phyloP scores from a whole-genome alignment of 2,113 vertebrate genomes.

The Gallinago undulata region DNA sequence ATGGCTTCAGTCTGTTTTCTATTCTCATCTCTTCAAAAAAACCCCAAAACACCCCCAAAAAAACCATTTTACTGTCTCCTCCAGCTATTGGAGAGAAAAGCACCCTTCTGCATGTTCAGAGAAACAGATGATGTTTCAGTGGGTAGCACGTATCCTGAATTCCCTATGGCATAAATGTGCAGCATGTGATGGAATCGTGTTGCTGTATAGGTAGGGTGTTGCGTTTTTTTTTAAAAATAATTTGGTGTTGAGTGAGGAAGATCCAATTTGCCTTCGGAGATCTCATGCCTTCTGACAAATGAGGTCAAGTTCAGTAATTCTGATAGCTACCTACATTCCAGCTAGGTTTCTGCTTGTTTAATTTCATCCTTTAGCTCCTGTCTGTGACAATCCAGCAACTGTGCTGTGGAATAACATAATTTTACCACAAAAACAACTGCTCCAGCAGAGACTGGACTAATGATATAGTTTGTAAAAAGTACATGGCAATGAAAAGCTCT shows the following conservation, averaged over 20 bases:
- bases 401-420: background rate
- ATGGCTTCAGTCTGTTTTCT: background rate
- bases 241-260: background rate
- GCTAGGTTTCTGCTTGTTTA: background rate
- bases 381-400: background rate
- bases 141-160: background rate
- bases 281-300: background rate
- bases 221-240: background rate
- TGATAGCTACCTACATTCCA: background rate
- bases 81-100: background rate
- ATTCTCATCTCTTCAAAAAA: background rate
- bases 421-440: background rate
- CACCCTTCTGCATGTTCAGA: background rate
- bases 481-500: background rate
- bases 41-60: background rate
- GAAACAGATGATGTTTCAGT: background rate
- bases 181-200: background rate
- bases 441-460: background rate
- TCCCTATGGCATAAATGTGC: background rate
- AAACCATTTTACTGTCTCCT: background rate
- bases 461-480: background rate
- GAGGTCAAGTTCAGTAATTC: constrained; percentile 1
- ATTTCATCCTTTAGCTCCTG: background rate
- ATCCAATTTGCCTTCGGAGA: background rate
- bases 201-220: background rate